Base-by-base conservation (phyloP, 1,140 invertebrate species). In the Zaprionus capensis region DNA sequence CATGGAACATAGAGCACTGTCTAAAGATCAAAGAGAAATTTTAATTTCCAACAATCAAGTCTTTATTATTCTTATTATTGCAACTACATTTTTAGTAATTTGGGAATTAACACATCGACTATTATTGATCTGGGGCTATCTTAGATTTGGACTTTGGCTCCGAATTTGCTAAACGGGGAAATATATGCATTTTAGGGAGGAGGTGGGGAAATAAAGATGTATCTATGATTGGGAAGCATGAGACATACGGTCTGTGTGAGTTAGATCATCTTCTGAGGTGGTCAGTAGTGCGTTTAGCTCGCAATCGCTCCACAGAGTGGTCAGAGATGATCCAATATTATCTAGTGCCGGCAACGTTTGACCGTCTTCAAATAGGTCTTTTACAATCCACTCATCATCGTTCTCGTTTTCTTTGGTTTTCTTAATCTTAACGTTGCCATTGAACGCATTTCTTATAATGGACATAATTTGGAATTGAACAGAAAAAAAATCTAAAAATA, bases 311-410 rank as follows among this genome's bases (percentile, higher is more conserved):
- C 64, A 67, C 7, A 73, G 15, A 14, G 65, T 73, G 5, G 65
- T 73, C 15, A 73, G 28, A 4, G 56, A 68, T 17, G 64, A 61
- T 36, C 66, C 71, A 36, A 62, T 56, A 41, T 74, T 74, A 7
- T 69, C 65, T n/a, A 74, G 66, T 5, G 66, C 66, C 0, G 65
- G 55, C 57, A 74, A 56, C n/a, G 36, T 61, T n/a, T 74, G 38
- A 14, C 71, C 65, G n/a, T 26, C 46, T 34, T 72, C 64, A 26
- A 67, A 67, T 22, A 72, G 14, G 53, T 72, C 64, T 20, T 15
- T 22, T 12, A n/a, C 4, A 20, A 7, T 22, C 46, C 46, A 56
- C n/a, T 59, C 55, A 15, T 51, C 36, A 4, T 72, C 64, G 22
- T 14, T 2, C 6, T 58, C 56, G 6, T 24, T 44, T 5, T 67